Evolutionary conservation across 2,888 invertebrate species (phyloP).

Genomic region (Spodoptera littoralis): DNA sequence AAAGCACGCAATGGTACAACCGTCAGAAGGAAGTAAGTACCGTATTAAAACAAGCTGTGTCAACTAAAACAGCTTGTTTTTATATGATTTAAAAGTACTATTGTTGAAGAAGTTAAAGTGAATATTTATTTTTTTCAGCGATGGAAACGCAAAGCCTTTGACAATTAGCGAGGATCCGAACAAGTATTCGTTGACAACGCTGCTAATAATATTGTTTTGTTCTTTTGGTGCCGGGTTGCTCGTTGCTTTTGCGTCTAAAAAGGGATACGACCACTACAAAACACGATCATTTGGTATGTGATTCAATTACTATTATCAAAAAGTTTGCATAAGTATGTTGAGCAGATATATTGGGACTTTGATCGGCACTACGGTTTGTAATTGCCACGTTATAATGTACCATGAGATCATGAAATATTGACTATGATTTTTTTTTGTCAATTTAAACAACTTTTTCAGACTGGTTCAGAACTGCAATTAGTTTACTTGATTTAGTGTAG

Average conservation of each 20-base stretch:
- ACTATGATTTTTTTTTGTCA: background rate
- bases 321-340: too few relatives aligned
- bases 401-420: background rate
- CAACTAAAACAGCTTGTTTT: too few relatives aligned
- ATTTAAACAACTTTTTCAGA: background rate
- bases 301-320: background rate
- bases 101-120: too few relatives aligned
- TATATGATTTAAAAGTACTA: slow-evolving; percentile 2
- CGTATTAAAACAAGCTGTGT: too few relatives aligned
- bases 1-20: too few relatives aligned
- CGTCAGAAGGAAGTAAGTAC: too few relatives aligned
- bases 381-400: too few relatives aligned
- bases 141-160: rapidly evolving
- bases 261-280: slow-evolving; percentile 26
- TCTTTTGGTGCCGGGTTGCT: slow-evolving; percentile 37
- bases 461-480: background rate
- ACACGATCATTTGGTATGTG: slow-evolving; percentile 39
- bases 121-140: slow-evolving; percentile 18
- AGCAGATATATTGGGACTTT: too few relatives aligned
- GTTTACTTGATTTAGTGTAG: background rate
- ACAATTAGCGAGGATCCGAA: rapidly evolving
- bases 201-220: slow-evolving; percentile 27
- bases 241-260: slow-evolving; percentile 22
- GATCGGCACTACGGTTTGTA: too few relatives aligned
- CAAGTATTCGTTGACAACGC: slow-evolving; percentile 8